Conservation (phyloP, 2,888 invertebrate species). For the Venustoraphidia nigricollis region DNA sequence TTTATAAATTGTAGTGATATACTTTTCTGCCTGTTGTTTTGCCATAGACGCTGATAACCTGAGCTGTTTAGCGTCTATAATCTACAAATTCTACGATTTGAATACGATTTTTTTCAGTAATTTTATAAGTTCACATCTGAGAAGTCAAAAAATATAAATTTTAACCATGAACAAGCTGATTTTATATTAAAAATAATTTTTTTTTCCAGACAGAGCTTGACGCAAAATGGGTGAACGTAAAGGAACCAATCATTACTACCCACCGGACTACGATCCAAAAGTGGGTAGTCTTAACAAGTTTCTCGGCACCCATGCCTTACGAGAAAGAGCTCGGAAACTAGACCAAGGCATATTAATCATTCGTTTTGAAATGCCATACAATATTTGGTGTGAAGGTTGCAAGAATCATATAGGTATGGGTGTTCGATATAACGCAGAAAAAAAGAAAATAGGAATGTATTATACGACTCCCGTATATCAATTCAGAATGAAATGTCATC, state of each 20-base stretch:
- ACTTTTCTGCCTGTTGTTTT: no score
- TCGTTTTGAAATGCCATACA: conserved; percentile 99
- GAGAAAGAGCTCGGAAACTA: conserved; percentile 91
- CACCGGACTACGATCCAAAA: conserved; percentile 95
- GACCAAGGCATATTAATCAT: conserved; percentile 90
- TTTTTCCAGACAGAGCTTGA: conserved; percentile 1
- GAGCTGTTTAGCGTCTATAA: no score
- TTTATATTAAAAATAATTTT: no score
- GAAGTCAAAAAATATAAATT: no score
- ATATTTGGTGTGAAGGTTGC: conserved; percentile 99
- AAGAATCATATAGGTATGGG: conserved; percentile 99
- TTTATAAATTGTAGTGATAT: no score
- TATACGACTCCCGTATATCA: conserved; percentile 95
- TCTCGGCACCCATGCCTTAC: conserved; percentile 82
- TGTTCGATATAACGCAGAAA: conserved; percentile 91
- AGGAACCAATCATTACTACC: conserved; percentile 94
- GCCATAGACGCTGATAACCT: no score
- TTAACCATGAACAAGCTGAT: no score
- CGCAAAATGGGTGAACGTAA: conserved; percentile 89
- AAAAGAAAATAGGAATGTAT: conserved; percentile 91
- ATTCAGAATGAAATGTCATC: conserved; percentile 97
- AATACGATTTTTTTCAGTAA: no score
- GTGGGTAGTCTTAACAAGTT: conserved; percentile 92
- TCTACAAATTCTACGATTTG: no score
- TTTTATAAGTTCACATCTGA: no score